Evolutionary conservation across 2,888 invertebrate species (phyloP).

Genomic region (Acleris cristana): DNA sequence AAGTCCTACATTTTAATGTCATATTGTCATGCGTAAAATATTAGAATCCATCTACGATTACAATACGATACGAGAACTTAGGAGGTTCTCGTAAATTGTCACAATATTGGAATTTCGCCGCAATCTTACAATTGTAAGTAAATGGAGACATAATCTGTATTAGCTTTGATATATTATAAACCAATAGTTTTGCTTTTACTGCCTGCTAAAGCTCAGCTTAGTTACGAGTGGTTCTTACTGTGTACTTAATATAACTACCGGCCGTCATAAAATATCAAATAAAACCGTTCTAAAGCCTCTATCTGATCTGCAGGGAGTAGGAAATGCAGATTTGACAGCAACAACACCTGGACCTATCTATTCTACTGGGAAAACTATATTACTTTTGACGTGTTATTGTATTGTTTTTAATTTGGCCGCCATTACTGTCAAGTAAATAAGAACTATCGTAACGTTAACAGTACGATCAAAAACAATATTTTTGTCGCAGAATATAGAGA

Average conservation of each 20-base stretch:
- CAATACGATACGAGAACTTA: too few species aligned
- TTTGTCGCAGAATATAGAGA: too few species aligned
- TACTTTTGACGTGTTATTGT: too few species aligned
- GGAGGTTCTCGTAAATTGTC: not conserved
- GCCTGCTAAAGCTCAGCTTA: not conserved
- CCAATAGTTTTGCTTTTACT: not conserved
- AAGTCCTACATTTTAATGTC: too few species aligned
- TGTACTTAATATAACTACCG: not conserved
- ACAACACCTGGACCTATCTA: not conserved
- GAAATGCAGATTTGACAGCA: not conserved
- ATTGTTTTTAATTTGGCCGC: too few species aligned
- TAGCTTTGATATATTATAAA: not conserved
- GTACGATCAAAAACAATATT: too few species aligned
- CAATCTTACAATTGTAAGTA: slow-evolving; percentile 2
- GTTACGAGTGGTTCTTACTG: not conserved
- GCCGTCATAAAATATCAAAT: not conserved
- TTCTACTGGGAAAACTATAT: too few species aligned
- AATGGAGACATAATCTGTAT: not conserved
- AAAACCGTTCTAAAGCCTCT: not conserved
- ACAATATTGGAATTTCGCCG: not conserved
- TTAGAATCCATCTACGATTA: too few species aligned
- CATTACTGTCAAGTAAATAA: too few species aligned
- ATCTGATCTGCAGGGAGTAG: not conserved
- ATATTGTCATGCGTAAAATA: too few species aligned
- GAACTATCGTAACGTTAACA: too few species aligned